Percentiles rank a stretch among this genome's conserved stretches.
phyloP scores from a whole-genome alignment of 2,797 vertebrate species.

The Lerista edwardsae region DNA sequence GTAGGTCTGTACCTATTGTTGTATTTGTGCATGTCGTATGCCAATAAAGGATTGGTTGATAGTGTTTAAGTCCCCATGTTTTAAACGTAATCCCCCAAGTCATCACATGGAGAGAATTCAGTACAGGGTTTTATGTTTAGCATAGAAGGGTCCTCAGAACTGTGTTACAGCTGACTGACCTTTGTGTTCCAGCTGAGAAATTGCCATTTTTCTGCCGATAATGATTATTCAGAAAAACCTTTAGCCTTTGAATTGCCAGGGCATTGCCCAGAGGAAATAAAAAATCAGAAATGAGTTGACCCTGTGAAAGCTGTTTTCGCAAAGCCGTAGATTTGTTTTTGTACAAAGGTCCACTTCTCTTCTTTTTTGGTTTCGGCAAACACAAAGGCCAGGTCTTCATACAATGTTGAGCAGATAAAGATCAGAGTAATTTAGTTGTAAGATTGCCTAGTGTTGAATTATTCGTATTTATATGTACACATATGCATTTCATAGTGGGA shows the following conservation, averaged over 20 bases:
- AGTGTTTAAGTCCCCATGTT: too few species aligned
- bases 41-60: too few species aligned
- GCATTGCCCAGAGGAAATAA: background rate
- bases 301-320: conserved; percentile 8
- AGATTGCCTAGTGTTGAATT: conserved; percentile 29
- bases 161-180: accelerated
- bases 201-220: background rate
- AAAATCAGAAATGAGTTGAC: background rate
- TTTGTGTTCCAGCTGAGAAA: conserved; percentile 26
- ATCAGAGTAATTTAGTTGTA: conserved; percentile 28
- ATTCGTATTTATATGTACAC: too few species aligned
- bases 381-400: accelerated
- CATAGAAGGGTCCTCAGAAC: background rate
- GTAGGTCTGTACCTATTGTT: too few species aligned
- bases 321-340: conserved; percentile 17
- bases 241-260: background rate
- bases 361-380: conserved; percentile 18
- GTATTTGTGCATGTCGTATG: too few species aligned
- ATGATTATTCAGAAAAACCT: background rate
- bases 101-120: background rate
- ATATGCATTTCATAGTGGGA: background rate
- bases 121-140: conserved; percentile 18
- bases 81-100: background rate
- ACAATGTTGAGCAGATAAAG: accelerated
- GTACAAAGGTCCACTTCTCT: background rate